A percentile compares a stretch with the other conserved stretches of the same genome.
Conservation (phyloP, 2,888 invertebrate genomes). For the Disparrhopalites patrizii region DNA sequence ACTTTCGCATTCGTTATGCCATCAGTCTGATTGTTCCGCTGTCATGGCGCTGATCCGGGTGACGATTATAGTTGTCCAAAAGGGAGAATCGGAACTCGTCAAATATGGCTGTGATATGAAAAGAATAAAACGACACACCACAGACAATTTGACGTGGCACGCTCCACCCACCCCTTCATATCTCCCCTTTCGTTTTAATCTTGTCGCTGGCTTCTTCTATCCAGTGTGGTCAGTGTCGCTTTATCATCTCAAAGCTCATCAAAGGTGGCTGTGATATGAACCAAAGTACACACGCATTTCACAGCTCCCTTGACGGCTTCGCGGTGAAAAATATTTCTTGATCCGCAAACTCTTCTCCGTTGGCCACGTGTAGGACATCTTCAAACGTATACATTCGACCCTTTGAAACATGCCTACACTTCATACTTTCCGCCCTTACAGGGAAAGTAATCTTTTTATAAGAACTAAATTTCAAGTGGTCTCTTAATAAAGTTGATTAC, state of each 20-base stretch:
- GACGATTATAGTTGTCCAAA: conserved; percentile 8
- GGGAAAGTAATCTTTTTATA: no score
- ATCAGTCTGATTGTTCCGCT: background rate
- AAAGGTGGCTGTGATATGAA: conserved; percentile 98
- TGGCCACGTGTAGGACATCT: no score
- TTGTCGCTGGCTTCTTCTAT: background rate
- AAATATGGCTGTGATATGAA: conserved; percentile 93
- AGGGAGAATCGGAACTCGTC: conserved; percentile 71
- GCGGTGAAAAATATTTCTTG: conserved; percentile 20
- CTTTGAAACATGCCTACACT: no score
- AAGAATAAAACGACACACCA: conserved; percentile 61
- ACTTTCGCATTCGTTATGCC: conserved; percentile 3
- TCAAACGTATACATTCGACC: no score
- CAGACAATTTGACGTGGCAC: conserved; percentile 75
- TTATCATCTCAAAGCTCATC: conserved; percentile 68
- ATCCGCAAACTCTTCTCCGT: background rate
- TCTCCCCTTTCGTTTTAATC: background rate
- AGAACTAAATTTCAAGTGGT: no score
- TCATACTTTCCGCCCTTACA: no score
- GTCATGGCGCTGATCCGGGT: background rate
- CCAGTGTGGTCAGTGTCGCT: background rate
- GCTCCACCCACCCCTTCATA: conserved; percentile 49
- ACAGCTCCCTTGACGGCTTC: conserved; percentile 77
- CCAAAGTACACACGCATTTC: conserved; percentile 63
- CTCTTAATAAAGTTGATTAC: no score